Evolutionary conservation across 2,888 invertebrate genomes (phyloP), one percentile per base, ranked within the genome.

Genomic region (Torymus auratus): DNA sequence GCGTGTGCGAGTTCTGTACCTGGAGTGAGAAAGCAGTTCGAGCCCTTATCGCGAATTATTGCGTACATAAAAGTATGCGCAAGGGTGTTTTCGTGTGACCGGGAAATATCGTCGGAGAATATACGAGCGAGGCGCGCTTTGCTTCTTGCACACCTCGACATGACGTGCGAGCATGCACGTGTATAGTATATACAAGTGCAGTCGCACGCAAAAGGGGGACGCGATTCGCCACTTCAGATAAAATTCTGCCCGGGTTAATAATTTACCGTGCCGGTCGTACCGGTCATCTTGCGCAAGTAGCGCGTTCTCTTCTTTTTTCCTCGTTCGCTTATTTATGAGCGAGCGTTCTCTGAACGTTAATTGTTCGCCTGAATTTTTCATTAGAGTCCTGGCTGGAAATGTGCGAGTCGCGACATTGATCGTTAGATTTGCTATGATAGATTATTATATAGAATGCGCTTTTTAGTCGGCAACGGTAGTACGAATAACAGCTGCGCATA

Each of bases 191-290:
- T 41, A 41, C 1, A 41, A 7, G 41, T 41, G 5, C 41, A 41
- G 41, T 41, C 7, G 41, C 41, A 41, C 41, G 7, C 41, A 41
- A 41, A 41, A 41, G 41, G 41, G 28, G 41, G 41, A 41, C 56
- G 55, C 69, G 76, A 76, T 69, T 55, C 28, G 61, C 28, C 11
- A 62, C 28, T 55, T 23, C 28, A 61, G 76, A 55, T 61, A 55
- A 69, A 76, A 61, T 41, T 68, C 68, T 58, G 74, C 55, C 20
- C 15, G 55, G 64, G 55, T 74, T 65, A 50, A 67, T 74, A 55
- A 74, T 74, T 74, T 28, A 64, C 11, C 7, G 58, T 41, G 50
- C 58, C 67, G 15, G 41, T 2, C 55, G 15, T 12, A 55, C 28
- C 50, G 71, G 50, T 53, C 67, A 58, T 67, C 52, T 67, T 58